These are phyloP conservation scores for Eulithis testata DNA, from an alignment of 2,888 invertebrate species.

Conservation along the genomic window DNA sequence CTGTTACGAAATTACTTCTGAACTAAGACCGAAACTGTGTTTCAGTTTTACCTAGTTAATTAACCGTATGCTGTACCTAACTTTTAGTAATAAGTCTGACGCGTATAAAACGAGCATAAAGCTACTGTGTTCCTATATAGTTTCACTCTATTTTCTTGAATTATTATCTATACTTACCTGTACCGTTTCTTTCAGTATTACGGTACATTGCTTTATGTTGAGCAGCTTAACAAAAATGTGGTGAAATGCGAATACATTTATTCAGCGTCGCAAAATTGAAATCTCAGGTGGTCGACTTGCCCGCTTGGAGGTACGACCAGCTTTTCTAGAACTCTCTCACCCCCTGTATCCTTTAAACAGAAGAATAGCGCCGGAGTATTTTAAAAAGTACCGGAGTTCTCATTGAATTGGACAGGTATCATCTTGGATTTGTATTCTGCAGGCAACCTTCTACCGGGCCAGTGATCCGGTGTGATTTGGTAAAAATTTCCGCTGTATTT, in stretches of 20 bases:
- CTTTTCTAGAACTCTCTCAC: slow-evolving; percentile 49
- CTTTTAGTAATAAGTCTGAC: slow-evolving; percentile 5
- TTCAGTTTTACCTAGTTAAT: slow-evolving; percentile 8
- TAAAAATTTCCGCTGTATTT: slow-evolving; percentile 60
- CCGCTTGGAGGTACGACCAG: slow-evolving; percentile 54
- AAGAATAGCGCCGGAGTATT: slow-evolving; percentile 44
- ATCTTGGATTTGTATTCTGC: slow-evolving; percentile 72
- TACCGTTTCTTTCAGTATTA: slow-evolving; percentile 36
- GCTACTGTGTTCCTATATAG: slow-evolving; percentile 2
- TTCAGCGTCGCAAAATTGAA: slow-evolving; percentile 79
- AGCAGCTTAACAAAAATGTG: slow-evolving; percentile 62
- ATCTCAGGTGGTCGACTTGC: slow-evolving; percentile 77
- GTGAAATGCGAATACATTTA: slow-evolving; percentile 76
- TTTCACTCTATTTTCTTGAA: slow-evolving; percentile 1
- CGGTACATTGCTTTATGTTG: slow-evolving; percentile 55
- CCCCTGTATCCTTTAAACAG: slow-evolving; percentile 43
- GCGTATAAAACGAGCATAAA: not conserved
- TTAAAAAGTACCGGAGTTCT: slow-evolving; percentile 52
- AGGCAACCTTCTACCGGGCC: slow-evolving; percentile 57
- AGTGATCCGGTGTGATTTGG: slow-evolving; percentile 67
- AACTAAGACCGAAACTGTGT: slow-evolving; percentile 13
- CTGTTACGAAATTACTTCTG: slow-evolving; percentile 30
- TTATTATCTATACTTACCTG: slow-evolving; percentile 19
- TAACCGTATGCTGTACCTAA: slow-evolving; percentile 3
- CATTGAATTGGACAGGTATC: slow-evolving; percentile 55